Base-by-base conservation (phyloP, 2,113 vertebrate genomes). In the Egretta garzetta region DNA sequence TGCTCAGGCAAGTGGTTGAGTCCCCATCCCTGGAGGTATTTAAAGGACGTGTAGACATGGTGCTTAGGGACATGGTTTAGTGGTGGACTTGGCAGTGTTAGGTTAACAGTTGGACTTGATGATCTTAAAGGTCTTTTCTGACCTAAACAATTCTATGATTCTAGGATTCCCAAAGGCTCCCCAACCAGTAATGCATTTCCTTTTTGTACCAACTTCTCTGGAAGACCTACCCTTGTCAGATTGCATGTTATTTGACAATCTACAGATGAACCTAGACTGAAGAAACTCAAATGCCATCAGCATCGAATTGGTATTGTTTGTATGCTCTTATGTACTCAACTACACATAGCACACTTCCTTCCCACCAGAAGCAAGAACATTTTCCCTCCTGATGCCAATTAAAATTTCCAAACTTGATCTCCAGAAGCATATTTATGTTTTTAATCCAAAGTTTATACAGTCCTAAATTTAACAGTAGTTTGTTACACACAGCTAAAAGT, bases 121-220 rank as follows among this genome's bases (percentile, higher is more conserved):
- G 39, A 13, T 41, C 39, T 41, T 41, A 41, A 41, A 43, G 41
- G 41, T 43, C 41, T 43, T 43, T 43, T 43, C 41, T 5, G 14
- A 43, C 41, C 41, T 43, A 43, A 43, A 43, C 6, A 9, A 43
- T 43, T 43, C 41, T 43, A 43, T 15, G 41, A 43, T 43, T 43
- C 41, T 43, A 41, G 39, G 39, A 41, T 5, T 93, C 55, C 71
- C 32, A 88, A 83, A 58, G 24, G n/a, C 32, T 91, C 28, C 18
- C 28, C 1, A 2, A 43, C 8, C 26, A 74, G 22, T 66, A 55
- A 67, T 35, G 77, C 0, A 0, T 30, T 55, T 63, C 20, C 9
- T 33, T 64, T 84, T 59, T 32, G 13, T 28, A 66, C 8, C 8
- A 26, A 13, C 17, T 20, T 33, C 18, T 47, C 43, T 58, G 37